These are phyloP conservation scores for Denticeps clupeoides DNA, from an alignment of 2,797 vertebrate genomes.

Conservation along the genomic window DNA sequence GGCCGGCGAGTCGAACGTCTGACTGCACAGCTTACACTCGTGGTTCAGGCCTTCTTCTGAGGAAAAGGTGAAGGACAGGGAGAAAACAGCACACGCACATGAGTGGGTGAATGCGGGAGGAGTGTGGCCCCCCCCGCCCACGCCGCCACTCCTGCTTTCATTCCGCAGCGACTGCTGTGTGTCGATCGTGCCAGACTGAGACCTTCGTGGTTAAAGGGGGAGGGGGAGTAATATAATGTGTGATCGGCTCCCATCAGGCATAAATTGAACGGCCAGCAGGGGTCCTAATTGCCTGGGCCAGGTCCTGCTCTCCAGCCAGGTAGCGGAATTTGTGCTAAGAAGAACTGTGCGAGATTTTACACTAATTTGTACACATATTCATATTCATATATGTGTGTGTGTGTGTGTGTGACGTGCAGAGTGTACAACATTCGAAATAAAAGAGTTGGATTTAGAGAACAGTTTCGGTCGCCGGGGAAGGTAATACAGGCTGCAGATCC, in stretches of 20 bases:
- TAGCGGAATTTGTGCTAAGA: conserved; percentile 1
- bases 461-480: no score
- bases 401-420: no score
- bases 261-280: conserved; percentile 41
- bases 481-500: no score
- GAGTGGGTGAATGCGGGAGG: conserved; percentile 31
- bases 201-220: conserved; percentile 33
- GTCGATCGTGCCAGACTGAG: conserved; percentile 33
- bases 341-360: neutral
- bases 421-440: no score
- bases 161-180: conserved; percentile 32
- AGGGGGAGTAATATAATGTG: conserved; percentile 39
- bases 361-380: no score
- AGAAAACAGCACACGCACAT: conserved; percentile 29
- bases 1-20: conserved; percentile 95
- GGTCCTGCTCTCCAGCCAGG: conserved; percentile 33
- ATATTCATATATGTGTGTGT: no score
- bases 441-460: no score
- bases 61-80: conserved; percentile 17
- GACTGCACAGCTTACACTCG: conserved; percentile 96
- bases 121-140: neutral
- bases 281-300: conserved; percentile 37
- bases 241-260: conserved; percentile 45
- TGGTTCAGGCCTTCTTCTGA: conserved; percentile 96
- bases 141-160: conserved; percentile 20